Evolutionary conservation across 2,113 vertebrate species (phyloP).

Genomic region (Myiagra hebetior): DNA sequence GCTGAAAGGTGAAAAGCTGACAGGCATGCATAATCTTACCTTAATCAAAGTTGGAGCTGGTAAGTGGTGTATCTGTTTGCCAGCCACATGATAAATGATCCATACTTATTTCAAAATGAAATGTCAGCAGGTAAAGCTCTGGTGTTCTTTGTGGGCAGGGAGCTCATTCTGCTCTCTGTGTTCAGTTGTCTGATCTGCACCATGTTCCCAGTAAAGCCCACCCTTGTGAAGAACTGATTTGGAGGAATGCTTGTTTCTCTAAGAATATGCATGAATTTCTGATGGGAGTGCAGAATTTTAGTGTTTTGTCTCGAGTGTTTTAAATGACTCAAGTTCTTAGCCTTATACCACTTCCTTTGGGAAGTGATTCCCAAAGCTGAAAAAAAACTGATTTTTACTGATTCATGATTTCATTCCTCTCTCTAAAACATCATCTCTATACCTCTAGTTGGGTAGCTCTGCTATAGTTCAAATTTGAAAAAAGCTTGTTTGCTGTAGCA

Average conservation of each 20-base stretch:
- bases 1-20: neutral
- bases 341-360: slow-evolving; percentile 45
- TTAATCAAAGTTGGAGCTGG: neutral
- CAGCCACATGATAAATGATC: neutral
- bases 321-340: neutral
- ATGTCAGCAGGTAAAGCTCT: neutral
- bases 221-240: neutral
- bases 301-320: neutral
- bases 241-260: neutral
- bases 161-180: neutral
- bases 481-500: neutral
- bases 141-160: neutral
- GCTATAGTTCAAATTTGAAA: neutral
- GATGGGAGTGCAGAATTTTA: neutral
- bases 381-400: neutral
- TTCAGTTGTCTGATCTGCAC: accelerated
- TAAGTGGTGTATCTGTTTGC: neutral
- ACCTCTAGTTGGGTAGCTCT: neutral
- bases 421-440: neutral
- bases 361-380: slow-evolving; percentile 51
- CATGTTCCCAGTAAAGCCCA: neutral
- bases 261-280: neutral
- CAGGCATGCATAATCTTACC: neutral
- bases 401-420: neutral
- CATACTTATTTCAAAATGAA: neutral